Evolutionary conservation across 2,888 invertebrate species (phyloP).

Genomic region (Drosophila siamana): DNA sequence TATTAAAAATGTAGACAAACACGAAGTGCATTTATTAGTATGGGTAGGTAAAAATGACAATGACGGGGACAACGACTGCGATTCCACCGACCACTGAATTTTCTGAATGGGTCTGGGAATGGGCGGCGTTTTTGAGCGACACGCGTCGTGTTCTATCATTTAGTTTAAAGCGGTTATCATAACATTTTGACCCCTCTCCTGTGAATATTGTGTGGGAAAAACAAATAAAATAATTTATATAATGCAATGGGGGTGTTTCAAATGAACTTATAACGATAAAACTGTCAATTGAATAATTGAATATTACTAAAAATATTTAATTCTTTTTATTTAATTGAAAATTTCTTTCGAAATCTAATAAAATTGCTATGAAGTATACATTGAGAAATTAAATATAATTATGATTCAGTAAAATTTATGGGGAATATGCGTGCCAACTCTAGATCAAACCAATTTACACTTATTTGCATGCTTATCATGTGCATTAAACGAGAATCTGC

Average conservation of each 20-base stretch:
- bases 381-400: not conserved
- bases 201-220: not conserved
- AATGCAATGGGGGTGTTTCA: conserved; percentile 19
- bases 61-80: conserved; percentile 45
- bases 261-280: conserved; percentile 5
- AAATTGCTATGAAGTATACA: not conserved
- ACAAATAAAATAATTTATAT: not conserved
- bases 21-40: conserved; percentile 55
- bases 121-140: conserved; percentile 47
- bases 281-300: conserved; percentile 3
- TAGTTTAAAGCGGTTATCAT: conserved; percentile 39
- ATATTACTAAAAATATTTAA: conserved; percentile 2
- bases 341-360: not conserved
- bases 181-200: conserved; percentile 2
- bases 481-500: conserved; percentile 44
- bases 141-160: conserved; percentile 44
- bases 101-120: conserved; percentile 25
- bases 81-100: conserved; percentile 19
- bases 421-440: conserved; percentile 4
- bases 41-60: conserved; percentile 34
- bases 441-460: conserved; percentile 29
- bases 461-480: conserved; percentile 40
- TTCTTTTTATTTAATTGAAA: conserved; percentile 10
- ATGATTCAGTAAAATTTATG: not conserved
- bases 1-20: conserved; percentile 49